phyloP scores from a whole-genome alignment of 2,888 invertebrate genomes.

The Drosophila multiciliata region DNA sequence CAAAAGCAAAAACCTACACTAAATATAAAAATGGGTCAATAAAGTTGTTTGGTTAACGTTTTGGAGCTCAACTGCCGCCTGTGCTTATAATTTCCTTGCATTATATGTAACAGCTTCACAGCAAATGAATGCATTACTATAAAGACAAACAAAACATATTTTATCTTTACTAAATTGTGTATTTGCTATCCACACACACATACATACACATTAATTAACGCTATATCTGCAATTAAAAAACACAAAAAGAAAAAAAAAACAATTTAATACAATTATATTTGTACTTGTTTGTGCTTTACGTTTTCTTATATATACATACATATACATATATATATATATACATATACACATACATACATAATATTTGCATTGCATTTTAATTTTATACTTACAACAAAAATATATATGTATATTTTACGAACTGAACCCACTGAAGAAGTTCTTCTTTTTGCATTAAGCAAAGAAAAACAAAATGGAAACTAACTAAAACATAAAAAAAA shows the following conservation, averaged over 20 bases:
- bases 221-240: slow-evolving; percentile 47
- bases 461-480: slow-evolving; percentile 29
- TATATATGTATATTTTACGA: slow-evolving; percentile 64
- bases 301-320: slow-evolving; percentile 36
- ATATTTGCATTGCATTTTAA: slow-evolving; percentile 72
- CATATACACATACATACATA: slow-evolving; percentile 43
- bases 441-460: slow-evolving; percentile 76
- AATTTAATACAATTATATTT: slow-evolving; percentile 51
- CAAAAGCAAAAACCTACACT: neutral
- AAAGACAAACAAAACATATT: slow-evolving; percentile 18
- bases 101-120: slow-evolving; percentile 32
- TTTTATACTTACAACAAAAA: slow-evolving; percentile 59
- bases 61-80: slow-evolving; percentile 41
- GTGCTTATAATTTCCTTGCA: slow-evolving; percentile 52
- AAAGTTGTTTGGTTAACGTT: neutral
- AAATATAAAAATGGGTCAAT: slow-evolving; percentile 1
- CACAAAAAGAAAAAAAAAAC: slow-evolving; percentile 12
- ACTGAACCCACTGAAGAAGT: slow-evolving; percentile 80
- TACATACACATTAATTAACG: slow-evolving; percentile 46
- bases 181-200: slow-evolving; percentile 71
- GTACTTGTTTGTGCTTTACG: slow-evolving; percentile 57
- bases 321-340: slow-evolving; percentile 33
- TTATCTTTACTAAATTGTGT: slow-evolving; percentile 56
- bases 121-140: slow-evolving; percentile 35
- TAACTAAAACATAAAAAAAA: slow-evolving; percentile 24